A percentile compares a stretch with the other conserved stretches of the same genome.
Evolutionary conservation across 2,888 invertebrate species (phyloP).

Genomic region (Drosophila sordidula): DNA sequence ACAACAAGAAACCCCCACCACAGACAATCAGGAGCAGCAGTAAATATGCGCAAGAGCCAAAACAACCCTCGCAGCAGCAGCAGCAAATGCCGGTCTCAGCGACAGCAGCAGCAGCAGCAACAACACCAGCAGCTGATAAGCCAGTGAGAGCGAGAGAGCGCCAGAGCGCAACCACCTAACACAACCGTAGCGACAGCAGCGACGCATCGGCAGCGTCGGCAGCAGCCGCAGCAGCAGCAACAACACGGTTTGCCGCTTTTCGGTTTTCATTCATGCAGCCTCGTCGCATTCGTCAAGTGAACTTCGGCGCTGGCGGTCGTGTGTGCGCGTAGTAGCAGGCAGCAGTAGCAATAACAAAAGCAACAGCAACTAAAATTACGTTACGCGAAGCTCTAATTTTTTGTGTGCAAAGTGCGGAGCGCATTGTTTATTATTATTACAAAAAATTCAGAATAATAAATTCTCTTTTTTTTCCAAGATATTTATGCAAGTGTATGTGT

Average conservation of each 20-base stretch:
- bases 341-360: conserved; percentile 38
- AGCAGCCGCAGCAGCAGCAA: conserved; percentile 20
- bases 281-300: conserved; percentile 75
- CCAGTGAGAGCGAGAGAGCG: conserved; percentile 49
- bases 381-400: conserved; percentile 49
- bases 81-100: conserved; percentile 67
- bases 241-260: conserved; percentile 41
- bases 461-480: conserved; percentile 33
- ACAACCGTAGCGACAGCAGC: conserved; percentile 14
- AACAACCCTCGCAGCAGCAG: conserved; percentile 64
- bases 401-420: conserved; percentile 46
- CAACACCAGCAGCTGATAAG: conserved; percentile 55
- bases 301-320: conserved; percentile 83
- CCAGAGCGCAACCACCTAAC: conserved; percentile 61
- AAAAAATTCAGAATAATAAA: conserved; percentile 4
- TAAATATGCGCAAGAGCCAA: conserved; percentile 69
- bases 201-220: conserved; percentile 20
- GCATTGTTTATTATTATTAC: conserved; percentile 50
- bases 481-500: conserved; percentile 42
- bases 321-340: conserved; percentile 58
- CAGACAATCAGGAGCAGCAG: conserved; percentile 17
- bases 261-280: conserved; percentile 65
- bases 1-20: conserved; percentile 45
- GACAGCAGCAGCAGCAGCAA: conserved; percentile 20
- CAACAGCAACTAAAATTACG: conserved; percentile 41